phyloP scores from a whole-genome alignment of 2,888 invertebrate species.

The Deroplatys truncata region DNA sequence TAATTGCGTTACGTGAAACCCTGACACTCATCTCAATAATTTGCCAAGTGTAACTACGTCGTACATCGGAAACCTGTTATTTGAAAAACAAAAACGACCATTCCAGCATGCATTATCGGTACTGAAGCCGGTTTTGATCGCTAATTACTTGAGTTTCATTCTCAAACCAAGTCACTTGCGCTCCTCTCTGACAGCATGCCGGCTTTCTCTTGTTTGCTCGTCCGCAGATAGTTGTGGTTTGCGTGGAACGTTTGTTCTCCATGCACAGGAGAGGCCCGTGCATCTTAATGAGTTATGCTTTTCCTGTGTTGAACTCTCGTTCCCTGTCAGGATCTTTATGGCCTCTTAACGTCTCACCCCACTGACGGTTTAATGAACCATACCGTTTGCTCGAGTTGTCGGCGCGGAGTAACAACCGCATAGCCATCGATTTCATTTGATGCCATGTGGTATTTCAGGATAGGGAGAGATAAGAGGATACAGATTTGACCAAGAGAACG shows the following conservation, averaged over 20 bases:
- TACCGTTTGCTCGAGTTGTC: not conserved
- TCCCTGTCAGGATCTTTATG: not conserved
- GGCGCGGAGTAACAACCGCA: not conserved
- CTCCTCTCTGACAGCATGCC: too few species aligned
- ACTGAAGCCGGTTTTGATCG: too few species aligned
- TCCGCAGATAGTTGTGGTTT: not conserved
- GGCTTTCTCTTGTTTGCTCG: not conserved
- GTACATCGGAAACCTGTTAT: too few species aligned
- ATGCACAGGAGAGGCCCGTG: not conserved
- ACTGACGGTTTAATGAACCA: not conserved
- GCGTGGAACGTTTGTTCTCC: not conserved
- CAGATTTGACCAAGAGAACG: too few species aligned
- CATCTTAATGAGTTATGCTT: not conserved
- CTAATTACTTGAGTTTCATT: too few species aligned
- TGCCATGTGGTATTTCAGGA: not conserved
- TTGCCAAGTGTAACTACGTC: too few species aligned
- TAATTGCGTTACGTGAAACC: too few species aligned
- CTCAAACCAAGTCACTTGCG: too few species aligned
- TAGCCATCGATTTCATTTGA: not conserved
- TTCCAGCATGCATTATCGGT: too few species aligned
- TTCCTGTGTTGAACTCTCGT: not conserved
- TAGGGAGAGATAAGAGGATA: too few species aligned
- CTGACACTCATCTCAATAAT: too few species aligned
- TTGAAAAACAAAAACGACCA: too few species aligned
- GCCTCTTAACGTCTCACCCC: not conserved